Percentiles rank a stretch among this genome's conserved stretches.
phyloP scores from a whole-genome alignment of 92 coral and sea anemone genomes.

The Bergia sp. region DNA sequence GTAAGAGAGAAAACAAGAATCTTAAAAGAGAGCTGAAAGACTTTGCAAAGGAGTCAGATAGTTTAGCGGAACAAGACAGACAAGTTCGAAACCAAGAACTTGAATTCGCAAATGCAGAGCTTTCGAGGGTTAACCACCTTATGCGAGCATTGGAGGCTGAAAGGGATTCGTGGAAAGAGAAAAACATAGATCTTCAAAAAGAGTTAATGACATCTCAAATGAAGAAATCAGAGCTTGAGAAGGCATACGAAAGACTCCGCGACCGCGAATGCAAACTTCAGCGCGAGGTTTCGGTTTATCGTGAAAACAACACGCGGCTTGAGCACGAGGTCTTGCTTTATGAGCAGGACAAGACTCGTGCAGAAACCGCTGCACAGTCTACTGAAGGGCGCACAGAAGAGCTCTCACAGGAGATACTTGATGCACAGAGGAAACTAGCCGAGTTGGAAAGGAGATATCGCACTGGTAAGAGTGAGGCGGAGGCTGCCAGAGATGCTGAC shows the following conservation, averaged over 20 bases:
- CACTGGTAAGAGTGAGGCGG: slow-evolving; percentile 58
- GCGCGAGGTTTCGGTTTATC: slow-evolving; percentile 56
- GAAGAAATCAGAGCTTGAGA: slow-evolving; percentile 70
- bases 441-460: slow-evolving; percentile 69
- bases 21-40: slow-evolving; percentile 73
- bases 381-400: slow-evolving; percentile 68
- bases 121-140: slow-evolving; percentile 59
- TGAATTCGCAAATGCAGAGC: slow-evolving; percentile 65
- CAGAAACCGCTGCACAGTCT: slow-evolving; percentile 68
- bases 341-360: slow-evolving; percentile 58
- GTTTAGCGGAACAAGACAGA: slow-evolving; percentile 41
- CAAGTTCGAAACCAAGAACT: slow-evolving; percentile 60
- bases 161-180: slow-evolving; percentile 67
- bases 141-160: slow-evolving; percentile 66
- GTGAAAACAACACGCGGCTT: slow-evolving; percentile 61
- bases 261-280: slow-evolving; percentile 75
- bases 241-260: slow-evolving; percentile 55
- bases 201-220: slow-evolving; percentile 66
- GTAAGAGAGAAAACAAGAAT: slow-evolving; percentile 75
- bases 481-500: slow-evolving; percentile 62
- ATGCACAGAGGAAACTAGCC: slow-evolving; percentile 66
- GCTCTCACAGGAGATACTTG: slow-evolving; percentile 70
- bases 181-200: slow-evolving; percentile 78
- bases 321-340: slow-evolving; percentile 66
- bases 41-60: slow-evolving; percentile 52